Conservation (phyloP, 2,113 vertebrate genomes). For the Crotalus helleri region DNA sequence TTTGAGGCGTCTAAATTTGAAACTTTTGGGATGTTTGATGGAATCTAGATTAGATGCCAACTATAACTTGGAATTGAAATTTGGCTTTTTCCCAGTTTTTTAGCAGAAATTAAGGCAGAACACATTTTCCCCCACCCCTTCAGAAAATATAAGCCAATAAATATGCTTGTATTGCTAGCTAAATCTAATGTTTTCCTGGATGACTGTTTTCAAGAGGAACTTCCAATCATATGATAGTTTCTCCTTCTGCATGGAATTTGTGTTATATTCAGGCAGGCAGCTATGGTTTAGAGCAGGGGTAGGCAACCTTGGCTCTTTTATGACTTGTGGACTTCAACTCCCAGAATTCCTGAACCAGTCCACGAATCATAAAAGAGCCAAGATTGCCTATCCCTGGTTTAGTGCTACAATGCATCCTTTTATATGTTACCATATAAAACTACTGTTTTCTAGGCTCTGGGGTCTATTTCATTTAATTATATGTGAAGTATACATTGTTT, state of each 20-base stretch:
- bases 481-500: background rate
- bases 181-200: background rate
- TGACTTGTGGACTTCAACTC: too few relatives aligned
- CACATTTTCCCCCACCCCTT: background rate
- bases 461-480: background rate
- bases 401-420: background rate
- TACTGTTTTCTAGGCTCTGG: background rate
- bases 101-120: background rate
- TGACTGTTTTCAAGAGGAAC: background rate
- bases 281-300: background rate
- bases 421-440: background rate
- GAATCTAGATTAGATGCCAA: background rate
- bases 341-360: too few relatives aligned
- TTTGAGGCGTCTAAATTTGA: conserved; percentile 36
- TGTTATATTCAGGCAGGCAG: background rate
- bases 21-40: background rate
- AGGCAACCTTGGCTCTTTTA: too few relatives aligned
- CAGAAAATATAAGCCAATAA: background rate
- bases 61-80: rapidly evolving
- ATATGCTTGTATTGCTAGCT: background rate
- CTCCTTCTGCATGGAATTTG: background rate
- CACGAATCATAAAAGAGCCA: too few relatives aligned
- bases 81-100: background rate
- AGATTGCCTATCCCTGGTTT: background rate
- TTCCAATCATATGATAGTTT: background rate